Evolutionary conservation across 2,113 vertebrate genomes (phyloP).

Genomic region (Pongo abelii): DNA sequence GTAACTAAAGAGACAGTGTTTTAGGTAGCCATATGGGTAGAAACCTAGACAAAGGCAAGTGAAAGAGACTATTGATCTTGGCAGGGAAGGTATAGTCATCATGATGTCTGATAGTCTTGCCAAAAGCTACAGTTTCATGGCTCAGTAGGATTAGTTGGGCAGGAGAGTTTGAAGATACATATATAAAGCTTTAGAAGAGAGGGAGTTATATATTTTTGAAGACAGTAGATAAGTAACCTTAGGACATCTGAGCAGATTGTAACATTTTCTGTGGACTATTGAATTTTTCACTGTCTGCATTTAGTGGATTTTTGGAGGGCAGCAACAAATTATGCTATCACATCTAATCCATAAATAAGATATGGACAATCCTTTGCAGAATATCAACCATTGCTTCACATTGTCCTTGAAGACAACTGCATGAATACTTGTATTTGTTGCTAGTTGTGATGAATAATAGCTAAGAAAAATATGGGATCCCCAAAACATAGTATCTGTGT

Average conservation of each 20-base stretch:
- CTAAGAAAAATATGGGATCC: neutral
- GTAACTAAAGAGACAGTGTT: neutral
- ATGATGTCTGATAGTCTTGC: neutral
- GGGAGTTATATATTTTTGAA: neutral
- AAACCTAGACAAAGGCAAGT: neutral
- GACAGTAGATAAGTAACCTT: neutral
- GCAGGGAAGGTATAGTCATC: neutral
- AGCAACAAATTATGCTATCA: neutral
- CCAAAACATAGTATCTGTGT: neutral
- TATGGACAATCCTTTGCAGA: neutral
- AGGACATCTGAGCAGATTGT: constrained; percentile 17
- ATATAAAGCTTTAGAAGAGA: constrained; percentile 33
- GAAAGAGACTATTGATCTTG: neutral
- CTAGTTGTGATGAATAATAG: neutral
- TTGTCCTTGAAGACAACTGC: neutral
- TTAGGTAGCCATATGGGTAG: neutral
- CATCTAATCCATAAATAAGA: constrained; percentile 6
- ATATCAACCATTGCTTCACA: neutral
- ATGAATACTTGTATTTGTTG: neutral
- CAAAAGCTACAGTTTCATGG: neutral
- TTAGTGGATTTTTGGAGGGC: neutral
- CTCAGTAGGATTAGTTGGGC: neutral
- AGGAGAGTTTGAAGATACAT: neutral
- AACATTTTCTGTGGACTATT: constrained; percentile 42
- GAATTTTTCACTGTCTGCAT: neutral